These are phyloP conservation scores for Tethya wilhelma DNA, from an alignment of 37 sponge, comb jelly and placozoan genomes.

Conservation along the genomic window DNA sequence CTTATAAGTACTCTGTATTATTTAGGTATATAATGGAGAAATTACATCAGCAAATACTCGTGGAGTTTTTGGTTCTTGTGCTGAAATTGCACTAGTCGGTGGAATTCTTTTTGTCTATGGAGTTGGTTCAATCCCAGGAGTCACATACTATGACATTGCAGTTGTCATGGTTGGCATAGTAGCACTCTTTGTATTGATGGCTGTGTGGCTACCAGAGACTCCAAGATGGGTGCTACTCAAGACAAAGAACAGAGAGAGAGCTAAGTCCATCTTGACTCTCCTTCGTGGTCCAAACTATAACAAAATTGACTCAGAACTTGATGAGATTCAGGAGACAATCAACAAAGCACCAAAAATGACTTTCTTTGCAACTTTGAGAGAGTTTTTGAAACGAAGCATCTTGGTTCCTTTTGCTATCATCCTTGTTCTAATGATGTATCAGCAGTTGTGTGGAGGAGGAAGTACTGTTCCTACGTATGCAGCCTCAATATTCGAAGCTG, in stretches of 20 bases:
- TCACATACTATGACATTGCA: slow-evolving; percentile 32
- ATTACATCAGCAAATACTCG: no score
- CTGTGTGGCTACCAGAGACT: slow-evolving; percentile 46
- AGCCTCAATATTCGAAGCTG: slow-evolving; percentile 39
- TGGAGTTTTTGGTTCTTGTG: no score
- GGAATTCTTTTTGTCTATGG: slow-evolving; percentile 14
- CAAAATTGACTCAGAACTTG: slow-evolving; percentile 20
- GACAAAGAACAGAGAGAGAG: slow-evolving; percentile 3
- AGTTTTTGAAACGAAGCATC: no score
- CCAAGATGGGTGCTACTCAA: slow-evolving; percentile 67
- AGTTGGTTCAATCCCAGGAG: slow-evolving; percentile 11
- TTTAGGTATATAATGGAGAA: no score
- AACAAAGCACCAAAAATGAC: no score
- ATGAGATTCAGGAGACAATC: background rate
- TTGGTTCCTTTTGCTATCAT: slow-evolving; percentile 9
- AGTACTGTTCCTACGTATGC: slow-evolving; percentile 41
- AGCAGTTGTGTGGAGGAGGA: slow-evolving; percentile 64
- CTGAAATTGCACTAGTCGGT: no score
- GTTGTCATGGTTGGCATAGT: slow-evolving; percentile 15
- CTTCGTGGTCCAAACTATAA: slow-evolving; percentile 51
- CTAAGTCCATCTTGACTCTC: slow-evolving; percentile 24
- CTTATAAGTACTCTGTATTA: no score
- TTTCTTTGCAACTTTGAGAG: no score
- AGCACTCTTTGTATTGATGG: background rate
- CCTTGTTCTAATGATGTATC: slow-evolving; percentile 12